Conservation (phyloP, 1,140 invertebrate genomes). For the Pseudomyrmex dendroicus region DNA sequence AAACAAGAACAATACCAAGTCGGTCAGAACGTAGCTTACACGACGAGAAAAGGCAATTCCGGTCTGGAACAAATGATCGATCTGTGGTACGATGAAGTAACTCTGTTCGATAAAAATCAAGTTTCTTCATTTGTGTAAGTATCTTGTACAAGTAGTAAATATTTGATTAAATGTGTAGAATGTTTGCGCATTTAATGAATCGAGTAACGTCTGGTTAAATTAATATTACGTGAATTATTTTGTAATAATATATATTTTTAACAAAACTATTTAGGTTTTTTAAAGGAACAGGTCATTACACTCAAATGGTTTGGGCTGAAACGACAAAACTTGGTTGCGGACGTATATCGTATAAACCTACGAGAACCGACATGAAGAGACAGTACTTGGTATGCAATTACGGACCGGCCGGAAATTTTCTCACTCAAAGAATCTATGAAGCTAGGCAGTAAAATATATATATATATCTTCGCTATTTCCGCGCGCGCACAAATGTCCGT, state of each 20-base stretch:
- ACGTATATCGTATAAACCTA: constrained; percentile 51
- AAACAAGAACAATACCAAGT: constrained; percentile 60
- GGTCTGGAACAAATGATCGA: constrained; percentile 24
- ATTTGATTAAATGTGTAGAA: not conserved
- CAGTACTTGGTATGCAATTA: constrained; percentile 82
- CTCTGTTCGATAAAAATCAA: not conserved
- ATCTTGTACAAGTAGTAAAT: not conserved
- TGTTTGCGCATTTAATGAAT: not conserved
- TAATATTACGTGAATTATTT: not conserved
- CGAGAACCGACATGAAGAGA: constrained; percentile 35
- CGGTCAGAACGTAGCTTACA: constrained; percentile 68
- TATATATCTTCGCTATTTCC: not conserved
- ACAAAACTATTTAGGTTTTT: constrained; percentile 25
- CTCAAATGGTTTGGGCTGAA: constrained; percentile 75
- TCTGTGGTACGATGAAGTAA: constrained; percentile 72
- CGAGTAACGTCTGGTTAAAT: too few species aligned
- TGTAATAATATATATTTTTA: not conserved
- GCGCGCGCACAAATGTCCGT: too few species aligned
- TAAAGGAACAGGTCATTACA: constrained; percentile 39
- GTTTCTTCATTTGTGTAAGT: constrained; percentile 32
- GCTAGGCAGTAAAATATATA: not conserved
- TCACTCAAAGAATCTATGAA: constrained; percentile 59
- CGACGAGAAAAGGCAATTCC: not conserved
- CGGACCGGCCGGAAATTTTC: constrained; percentile 81
- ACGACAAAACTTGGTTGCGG: constrained; percentile 81